Evolutionary conservation across 2,888 invertebrate genomes (phyloP), one percentile per base, ranked within the genome.

Genomic region (Agrochola lychnidis): DNA sequence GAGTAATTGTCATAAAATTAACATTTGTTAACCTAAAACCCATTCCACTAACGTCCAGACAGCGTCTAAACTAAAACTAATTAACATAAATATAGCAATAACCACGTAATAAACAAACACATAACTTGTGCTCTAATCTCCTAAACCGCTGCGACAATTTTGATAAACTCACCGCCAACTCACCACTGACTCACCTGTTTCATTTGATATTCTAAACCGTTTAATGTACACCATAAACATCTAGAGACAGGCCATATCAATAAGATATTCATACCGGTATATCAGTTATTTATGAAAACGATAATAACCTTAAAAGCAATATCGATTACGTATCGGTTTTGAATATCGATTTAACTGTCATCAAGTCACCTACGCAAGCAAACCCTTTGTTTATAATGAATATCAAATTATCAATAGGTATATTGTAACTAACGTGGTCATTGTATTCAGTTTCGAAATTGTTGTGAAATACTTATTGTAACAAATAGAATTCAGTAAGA

Each of bases 321-420:
- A 78, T 78, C 79, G 79, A 83, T 79, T 78, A 79, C 79, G 48
- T 66, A 70, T 79, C 71, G 56, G n/a, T 51, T 70, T 84, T 67
- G 84, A 84, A 79, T 83, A 79, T 79, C 84, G 79, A 83, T 80
- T 45, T 67, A 80, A 62, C 71, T 84, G 79, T 84, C 79, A 83
- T 51, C 71, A 61, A 57, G 71, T 61, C 84, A 79, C 84, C 79
- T 79, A 80, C 79, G 71, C 79, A 51, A 42, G 30, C 79, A 79
- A 56, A 63, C 36, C 42, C 14, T 83, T 83, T 67, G 67, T 78
- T 67, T 77, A 62, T 67, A 16, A 12, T 56, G 14, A 48, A n/a
- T 67, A 67, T 67, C 48, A 67, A 67, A 67, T 36, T n/a, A 64
- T 59, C 59, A 51, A 56, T 51, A n/a, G n/a, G n/a, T n/a, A 45